Evolutionary conservation across 1,140 invertebrate genomes (phyloP).

Genomic region (Sitobion miscanthi): DNA sequence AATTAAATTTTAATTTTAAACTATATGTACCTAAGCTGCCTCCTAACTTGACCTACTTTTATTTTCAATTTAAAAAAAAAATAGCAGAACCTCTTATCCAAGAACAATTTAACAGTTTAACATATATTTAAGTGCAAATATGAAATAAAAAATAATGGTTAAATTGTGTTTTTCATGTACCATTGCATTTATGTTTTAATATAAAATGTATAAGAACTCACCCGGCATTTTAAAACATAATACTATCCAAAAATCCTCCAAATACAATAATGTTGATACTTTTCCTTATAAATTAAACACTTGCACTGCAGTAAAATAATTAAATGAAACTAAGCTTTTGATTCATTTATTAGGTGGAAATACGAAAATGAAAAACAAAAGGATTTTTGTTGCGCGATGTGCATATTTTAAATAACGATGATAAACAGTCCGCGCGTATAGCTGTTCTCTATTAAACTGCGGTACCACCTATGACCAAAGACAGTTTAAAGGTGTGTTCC

Average conservation of each 20-base stretch:
- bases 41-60: neutral
- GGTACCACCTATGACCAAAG: neutral
- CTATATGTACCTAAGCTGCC: neutral
- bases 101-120: neutral
- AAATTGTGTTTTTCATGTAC: neutral
- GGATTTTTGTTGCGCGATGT: neutral
- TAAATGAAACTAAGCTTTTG: neutral
- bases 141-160: neutral
- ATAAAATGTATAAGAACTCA: conserved; percentile 28
- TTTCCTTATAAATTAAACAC: neutral
- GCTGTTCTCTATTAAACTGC: conserved; percentile 26
- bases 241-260: neutral
- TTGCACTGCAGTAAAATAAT: neutral
- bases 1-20: neutral
- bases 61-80: neutral
- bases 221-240: conserved; percentile 41
- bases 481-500: conserved; percentile 34
- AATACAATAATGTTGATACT: neutral
- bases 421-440: neutral
- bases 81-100: neutral
- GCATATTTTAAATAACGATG: neutral
- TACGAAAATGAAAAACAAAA: neutral
- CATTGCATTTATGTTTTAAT: neutral
- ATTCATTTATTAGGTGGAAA: neutral
- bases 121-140: neutral